Evolutionary conservation across 1,140 invertebrate genomes (phyloP), one percentile per base, ranked within the genome.

Genomic region (Bradysia coprophila): DNA sequence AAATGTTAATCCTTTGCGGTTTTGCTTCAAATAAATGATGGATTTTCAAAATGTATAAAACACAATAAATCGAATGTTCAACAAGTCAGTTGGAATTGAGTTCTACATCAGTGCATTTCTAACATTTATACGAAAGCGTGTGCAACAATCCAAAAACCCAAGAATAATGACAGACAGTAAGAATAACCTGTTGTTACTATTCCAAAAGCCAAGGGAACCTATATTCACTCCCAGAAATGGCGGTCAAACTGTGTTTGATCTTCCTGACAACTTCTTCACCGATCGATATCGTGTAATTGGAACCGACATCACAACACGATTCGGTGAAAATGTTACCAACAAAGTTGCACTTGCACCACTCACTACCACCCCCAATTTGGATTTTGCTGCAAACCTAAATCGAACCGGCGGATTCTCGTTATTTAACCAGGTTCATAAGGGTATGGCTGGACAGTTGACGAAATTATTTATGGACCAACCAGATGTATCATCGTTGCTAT

Each of bases 201-300:
- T 75, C 47, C 72, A 76, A 49, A 65, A 72, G 22, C 74, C 74
- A 0, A 48, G 65, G 23, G 75, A 77, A 51, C 73, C 74, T 2
- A 61, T 72, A 6, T 77, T 77, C 49, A 69, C 75, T 16, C 65
- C 69, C 0, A 74, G 75, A 43, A 73, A 73, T 28, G 54, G 71
- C n/a, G 56, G 71, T 22, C 67, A 65, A 38, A 57, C 67, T 2
- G 63, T 64, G 1, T 75, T 80, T 48, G 66, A 75, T 43, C 58
- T 80, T 18, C 76, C 76, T 2, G 45, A 66, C 18, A 57, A 57
- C 18, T 67, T 59, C 43, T 55, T 50, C 3, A 51, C 50, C 40
- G 55, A 54, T 45, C 47, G 51, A 21, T 55, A 60, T 50, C 42
- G 42, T 19, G 59, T 52, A 24, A 36, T 36, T 15, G 33, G 33